Base-by-base conservation (phyloP, 2,888 invertebrate genomes). In the Bhutanitis thaidina region DNA sequence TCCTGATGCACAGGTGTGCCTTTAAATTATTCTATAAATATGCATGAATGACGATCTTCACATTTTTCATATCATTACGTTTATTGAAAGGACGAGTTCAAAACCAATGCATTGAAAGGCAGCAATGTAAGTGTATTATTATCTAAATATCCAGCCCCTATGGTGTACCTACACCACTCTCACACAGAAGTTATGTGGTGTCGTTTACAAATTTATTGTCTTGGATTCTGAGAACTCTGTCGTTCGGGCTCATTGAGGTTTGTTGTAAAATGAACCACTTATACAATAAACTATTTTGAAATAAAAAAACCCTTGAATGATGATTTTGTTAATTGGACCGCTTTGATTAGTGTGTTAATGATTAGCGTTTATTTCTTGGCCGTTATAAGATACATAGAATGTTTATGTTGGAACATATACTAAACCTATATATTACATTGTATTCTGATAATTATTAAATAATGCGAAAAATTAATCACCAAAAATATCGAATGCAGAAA, bases 151-250 rank as follows among this genome's bases (percentile, higher is more conserved):
- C 30, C 32, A 16, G 25, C 35, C 35, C 14, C 12, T 56, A 54
- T 29, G 25, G 48, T 59, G 20, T 36, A 20, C 7, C 7, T 39
- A 15, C n/a, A 47, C 5, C 70, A 68, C 62, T 64, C 67, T 65
- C 58, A 67, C 67, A 84, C 88, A 88, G 88, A 80, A 88, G 88
- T 88, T 82, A 77, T 80, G 82, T 79, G 83, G 83, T 78, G 79
- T 75, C 78, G 74, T 80, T 85, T 86, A 88, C 85, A 86, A 76
- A 80, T 87, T 88, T 86, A 87, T 78, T 78, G 74, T 67, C 64
- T 62, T 61, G 65, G 73, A 69, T 86, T 86, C 88, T 80, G 67
- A 61, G 86, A 88, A 88, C 60, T 66, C 67, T 67, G 70, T 73
- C 69, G 67, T 74, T 71, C 68, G 69, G 67, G 61, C 73, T 79